Evolutionary conservation across 2,113 vertebrate species (phyloP).

Genomic region (Neolamprologus modestus): DNA sequence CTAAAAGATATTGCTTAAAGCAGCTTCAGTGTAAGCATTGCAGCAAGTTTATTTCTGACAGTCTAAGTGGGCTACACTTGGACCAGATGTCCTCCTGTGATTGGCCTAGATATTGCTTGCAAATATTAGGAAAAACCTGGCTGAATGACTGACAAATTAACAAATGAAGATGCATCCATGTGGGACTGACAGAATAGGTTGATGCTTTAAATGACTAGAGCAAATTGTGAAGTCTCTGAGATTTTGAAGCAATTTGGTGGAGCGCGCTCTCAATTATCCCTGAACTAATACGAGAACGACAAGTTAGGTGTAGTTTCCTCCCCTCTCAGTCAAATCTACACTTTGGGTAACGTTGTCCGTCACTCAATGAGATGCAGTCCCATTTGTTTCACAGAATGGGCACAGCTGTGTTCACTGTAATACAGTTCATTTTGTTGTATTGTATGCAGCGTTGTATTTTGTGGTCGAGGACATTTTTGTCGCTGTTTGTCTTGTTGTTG

Average conservation of each 20-base stretch:
- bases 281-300: not conserved
- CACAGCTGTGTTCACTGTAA: not conserved
- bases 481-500: slow-evolving; percentile 18
- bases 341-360: not conserved
- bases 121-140: not conserved
- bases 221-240: not conserved
- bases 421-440: not conserved
- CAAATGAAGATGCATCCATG: not conserved
- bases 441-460: not conserved
- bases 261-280: not conserved
- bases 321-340: not conserved
- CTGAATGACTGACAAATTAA: not conserved
- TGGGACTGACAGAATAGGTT: not conserved
- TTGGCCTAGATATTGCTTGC: not conserved
- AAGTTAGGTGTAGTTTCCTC: not conserved
- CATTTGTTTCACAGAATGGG: not conserved
- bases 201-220: not conserved
- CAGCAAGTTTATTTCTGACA: not conserved
- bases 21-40: not conserved
- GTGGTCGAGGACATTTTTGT: slow-evolving; percentile 19
- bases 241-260: not conserved
- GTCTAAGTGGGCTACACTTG: not conserved
- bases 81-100: not conserved
- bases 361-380: not conserved
- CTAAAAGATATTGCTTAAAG: not conserved